A percentile compares a stretch with the other conserved stretches of the same genome.
Evolutionary conservation across 1,140 invertebrate genomes (phyloP).

Genomic region (Heliothis virescens): DNA sequence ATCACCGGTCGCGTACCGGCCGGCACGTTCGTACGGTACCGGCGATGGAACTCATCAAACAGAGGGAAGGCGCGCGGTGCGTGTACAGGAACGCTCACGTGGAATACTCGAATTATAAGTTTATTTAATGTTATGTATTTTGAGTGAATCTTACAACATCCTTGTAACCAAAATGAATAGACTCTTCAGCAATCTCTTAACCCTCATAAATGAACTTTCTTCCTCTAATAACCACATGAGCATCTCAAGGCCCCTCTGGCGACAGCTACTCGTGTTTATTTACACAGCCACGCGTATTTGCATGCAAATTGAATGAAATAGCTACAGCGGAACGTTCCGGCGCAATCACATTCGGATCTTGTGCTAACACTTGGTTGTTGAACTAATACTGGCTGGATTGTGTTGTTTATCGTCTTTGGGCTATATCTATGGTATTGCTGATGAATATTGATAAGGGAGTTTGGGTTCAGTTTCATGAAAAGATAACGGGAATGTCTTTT

Average conservation of each 20-base stretch:
- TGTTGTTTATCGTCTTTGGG: slow-evolving; percentile 16
- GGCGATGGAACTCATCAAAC: too few species aligned
- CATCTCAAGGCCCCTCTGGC: background rate
- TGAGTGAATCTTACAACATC: too few species aligned
- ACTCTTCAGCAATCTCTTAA: background rate
- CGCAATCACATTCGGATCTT: slow-evolving; percentile 45
- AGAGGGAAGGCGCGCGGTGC: too few species aligned
- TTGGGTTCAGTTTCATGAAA: background rate
- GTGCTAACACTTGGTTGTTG: slow-evolving; percentile 15
- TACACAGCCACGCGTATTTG: slow-evolving; percentile 38
- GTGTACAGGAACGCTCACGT: too few species aligned
- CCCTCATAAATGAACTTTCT: background rate
- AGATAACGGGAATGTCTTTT: background rate
- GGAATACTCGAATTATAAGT: too few species aligned
- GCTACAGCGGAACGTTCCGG: background rate
- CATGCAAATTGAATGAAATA: slow-evolving; percentile 43
- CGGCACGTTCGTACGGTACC: too few species aligned
- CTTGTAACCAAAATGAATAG: too few species aligned
- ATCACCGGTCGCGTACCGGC: too few species aligned
- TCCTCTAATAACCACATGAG: background rate
- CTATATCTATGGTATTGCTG: background rate
- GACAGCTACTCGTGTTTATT: slow-evolving; percentile 18
- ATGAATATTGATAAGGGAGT: background rate
- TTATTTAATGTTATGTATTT: too few species aligned
- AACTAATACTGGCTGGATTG: slow-evolving; percentile 21